Evolutionary conservation across 2,797 vertebrate genomes (phyloP), one percentile per base, ranked within the genome.

Genomic region (Limosa lapponica): DNA sequence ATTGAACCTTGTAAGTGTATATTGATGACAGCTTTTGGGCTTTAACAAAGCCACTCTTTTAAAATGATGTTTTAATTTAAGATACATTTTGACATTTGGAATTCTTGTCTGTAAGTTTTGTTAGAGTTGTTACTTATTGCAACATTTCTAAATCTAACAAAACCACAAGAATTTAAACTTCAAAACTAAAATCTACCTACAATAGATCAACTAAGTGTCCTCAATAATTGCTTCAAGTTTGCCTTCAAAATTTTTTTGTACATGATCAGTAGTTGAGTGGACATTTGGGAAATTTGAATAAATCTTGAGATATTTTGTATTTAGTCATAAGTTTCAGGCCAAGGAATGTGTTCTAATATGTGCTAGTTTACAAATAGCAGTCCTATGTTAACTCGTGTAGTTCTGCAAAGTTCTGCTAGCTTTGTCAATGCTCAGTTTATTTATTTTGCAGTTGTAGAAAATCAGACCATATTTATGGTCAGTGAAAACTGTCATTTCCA

Each of bases 251-350:
- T 37, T 72, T 83, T 69, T 7, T 54, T 61, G 13, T 23, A 18
- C 0, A 0, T 59, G 30, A 49, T 28, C 16, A 54, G 3, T 28
- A 39, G 14, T 30, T 0, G 0, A 57, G 16, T 34, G 12, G 14
- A n/a, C 27, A 62, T 5, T 37, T 62, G 37, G 9, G 19, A 88
- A 93, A 55, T 44, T 44, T 44, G 16, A 55, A 37, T 55, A 34
- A 72, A 41, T 37, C 11, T 66, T 51, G 57, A 57, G 41, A 36
- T 72, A 58, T 16, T 83, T 77, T 85, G 7, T 65, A 8, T 79
- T 58, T 73, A 48, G 3, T 48, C 32, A 30, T 39, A 72, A 65
- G 32, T 84, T 70, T 89, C 12, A 52, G 48, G 43, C 13, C 36
- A 67, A 70, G 15, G 6, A 70, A 8, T 41, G 39, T 12, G 7